Percentiles rank a stretch among this genome's conserved stretches.
Conservation (phyloP, 1,140 invertebrate genomes). For the Bathynomus jamesi region DNA sequence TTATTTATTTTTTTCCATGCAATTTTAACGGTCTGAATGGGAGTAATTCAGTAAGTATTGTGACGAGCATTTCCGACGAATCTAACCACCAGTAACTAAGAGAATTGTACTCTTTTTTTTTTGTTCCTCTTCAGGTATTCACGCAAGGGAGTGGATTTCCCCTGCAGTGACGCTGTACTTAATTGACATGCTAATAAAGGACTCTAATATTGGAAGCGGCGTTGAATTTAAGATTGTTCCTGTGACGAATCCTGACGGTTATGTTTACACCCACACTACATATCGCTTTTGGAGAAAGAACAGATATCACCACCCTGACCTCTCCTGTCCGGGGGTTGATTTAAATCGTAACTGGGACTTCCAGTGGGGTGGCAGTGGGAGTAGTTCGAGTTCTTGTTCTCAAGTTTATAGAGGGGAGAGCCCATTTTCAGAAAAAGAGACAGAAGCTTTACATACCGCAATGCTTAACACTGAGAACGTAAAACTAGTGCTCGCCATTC, state of each 20-base stretch:
- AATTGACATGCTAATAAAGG: too few species aligned
- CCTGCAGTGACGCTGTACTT: too few species aligned
- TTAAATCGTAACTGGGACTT: conserved; percentile 5
- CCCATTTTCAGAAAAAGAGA: conserved; percentile 45
- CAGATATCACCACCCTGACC: not conserved
- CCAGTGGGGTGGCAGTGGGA: conserved; percentile 41
- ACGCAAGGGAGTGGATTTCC: too few species aligned
- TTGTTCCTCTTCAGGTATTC: too few species aligned
- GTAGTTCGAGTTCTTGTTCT: conserved; percentile 62
- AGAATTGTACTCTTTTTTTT: too few species aligned
- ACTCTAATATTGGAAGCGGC: too few species aligned
- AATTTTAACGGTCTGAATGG: too few species aligned
- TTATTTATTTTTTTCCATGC: too few species aligned
- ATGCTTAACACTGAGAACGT: conserved; percentile 41
- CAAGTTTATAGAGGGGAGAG: conserved; percentile 46
- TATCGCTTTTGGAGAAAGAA: conserved; percentile 5
- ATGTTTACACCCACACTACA: conserved; percentile 34
- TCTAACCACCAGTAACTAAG: too few species aligned
- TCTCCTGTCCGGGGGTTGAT: not conserved
- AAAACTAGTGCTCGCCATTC: conserved; percentile 70
- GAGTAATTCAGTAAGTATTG: too few species aligned
- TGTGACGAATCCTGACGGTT: conserved; percentile 38
- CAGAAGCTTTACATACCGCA: conserved; percentile 38
- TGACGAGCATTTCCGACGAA: too few species aligned
- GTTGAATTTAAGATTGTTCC: conserved; percentile 34